Base-by-base conservation (phyloP, 2,888 invertebrate species). In the Coleophora flavipennella region DNA sequence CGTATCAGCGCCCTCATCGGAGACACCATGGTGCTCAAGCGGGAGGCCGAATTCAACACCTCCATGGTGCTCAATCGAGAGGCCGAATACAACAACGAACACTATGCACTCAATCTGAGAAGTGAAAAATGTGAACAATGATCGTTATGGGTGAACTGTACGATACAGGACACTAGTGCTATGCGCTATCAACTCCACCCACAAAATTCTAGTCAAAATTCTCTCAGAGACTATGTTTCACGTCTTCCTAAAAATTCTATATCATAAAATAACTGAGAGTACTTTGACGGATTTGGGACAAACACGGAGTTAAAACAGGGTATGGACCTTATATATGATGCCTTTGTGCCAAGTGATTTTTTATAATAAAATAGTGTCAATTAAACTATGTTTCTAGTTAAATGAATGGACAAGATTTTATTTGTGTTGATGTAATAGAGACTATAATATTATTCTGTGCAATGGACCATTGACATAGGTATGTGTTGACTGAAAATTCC, bases 261-360 rank as follows among this genome's bases (percentile, higher is more conserved):
- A 3, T 20, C 6, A 20, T 20, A 29, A 29, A 29, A 9, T 57
- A 44, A 53, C 74, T 79, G 81, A 78, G 81, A 80, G 78, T 67
- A 70, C 60, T 80, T 81, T 80, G 81, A 78, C 75, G 62, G 69
- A 68, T 67, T 71, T 65, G 62, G 57, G 52, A 65, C 67, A 68
- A 59, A 53, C 62, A 52, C 63, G 74, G 80, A 80, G 80, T 78
- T 59, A 56, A 61, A 55, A 80, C 83, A 83, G 84, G 83, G 83
- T 83, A 78, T 75, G 83, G 83, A 83, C 83, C 79, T 77, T 63
- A 66, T 57, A 66, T 57, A 65, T 53, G 47, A 73, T 77, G 84
- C 84, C 84, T 80, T 83, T 74, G 84, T 84, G 84, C 84, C 84
- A 81, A 83, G 84, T 83, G 83, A 83, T 83, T 78, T 69, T 73